A percentile compares a stretch with the other conserved stretches of the same genome.
Conservation (phyloP, 2,797 vertebrate genomes). For the Avahi laniger region DNA sequence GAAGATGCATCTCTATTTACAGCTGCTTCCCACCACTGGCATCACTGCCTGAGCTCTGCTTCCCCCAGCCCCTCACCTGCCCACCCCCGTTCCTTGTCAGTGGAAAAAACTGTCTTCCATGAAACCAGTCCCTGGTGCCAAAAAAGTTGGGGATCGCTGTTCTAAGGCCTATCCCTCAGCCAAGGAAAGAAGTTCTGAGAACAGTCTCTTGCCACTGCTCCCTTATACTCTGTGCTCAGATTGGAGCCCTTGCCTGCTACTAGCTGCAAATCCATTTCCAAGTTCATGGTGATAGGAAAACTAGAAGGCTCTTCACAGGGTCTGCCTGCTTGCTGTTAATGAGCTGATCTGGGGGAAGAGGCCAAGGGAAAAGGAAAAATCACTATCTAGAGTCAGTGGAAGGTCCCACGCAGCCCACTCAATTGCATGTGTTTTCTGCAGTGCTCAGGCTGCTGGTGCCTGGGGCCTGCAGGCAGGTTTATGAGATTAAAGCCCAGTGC, state of each 20-base stretch:
- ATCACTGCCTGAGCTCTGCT: too few relatives aligned
- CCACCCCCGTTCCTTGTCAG: too few relatives aligned
- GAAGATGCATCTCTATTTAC: too few relatives aligned
- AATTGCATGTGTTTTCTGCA: neutral
- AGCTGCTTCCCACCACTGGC: too few relatives aligned
- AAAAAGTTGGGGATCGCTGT: too few relatives aligned
- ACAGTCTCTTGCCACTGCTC: neutral
- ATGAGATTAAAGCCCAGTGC: conserved; percentile 85
- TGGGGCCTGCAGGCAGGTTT: conserved; percentile 81
- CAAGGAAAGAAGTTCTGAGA: neutral
- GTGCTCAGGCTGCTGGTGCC: conserved; percentile 39
- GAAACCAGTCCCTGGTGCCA: too few relatives aligned
- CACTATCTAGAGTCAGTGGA: neutral
- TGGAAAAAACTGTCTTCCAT: too few relatives aligned
- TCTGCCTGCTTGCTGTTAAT: conserved; percentile 46
- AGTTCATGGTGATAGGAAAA: conserved; percentile 40
- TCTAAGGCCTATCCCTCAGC: neutral
- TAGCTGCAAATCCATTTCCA: conserved; percentile 7
- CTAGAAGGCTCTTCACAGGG: neutral
- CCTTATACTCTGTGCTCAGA: neutral
- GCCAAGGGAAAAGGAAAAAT: neutral
- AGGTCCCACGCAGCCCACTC: neutral
- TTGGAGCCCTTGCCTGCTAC: neutral
- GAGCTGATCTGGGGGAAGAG: conserved; percentile 56
- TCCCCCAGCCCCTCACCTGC: too few relatives aligned